Evolutionary conservation across 2,888 invertebrate species (phyloP).

Genomic region (Sarcophaga carnaria): DNA sequence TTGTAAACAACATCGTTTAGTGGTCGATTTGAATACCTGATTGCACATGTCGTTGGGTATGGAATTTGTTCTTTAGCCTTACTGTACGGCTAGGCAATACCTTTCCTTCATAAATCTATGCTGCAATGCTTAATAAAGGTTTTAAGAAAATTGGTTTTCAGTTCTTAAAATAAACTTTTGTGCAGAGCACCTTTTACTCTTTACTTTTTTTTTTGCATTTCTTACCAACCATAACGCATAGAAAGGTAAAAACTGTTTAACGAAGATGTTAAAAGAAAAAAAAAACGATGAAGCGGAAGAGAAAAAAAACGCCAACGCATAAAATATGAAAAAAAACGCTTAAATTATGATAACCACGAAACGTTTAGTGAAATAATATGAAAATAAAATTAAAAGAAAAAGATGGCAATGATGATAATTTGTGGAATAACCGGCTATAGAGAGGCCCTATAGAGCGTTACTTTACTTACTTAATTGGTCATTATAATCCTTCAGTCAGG

Average conservation of each 20-base stretch:
- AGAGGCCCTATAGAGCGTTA: background rate
- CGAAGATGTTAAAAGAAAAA: background rate
- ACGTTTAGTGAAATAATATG: slow-evolving; percentile 37
- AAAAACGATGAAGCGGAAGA: background rate
- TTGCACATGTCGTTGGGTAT: no score
- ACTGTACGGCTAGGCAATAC: no score
- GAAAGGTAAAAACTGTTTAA: slow-evolving; percentile 20
- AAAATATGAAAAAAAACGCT: slow-evolving; percentile 13
- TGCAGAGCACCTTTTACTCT: background rate
- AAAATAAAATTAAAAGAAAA: slow-evolving; percentile 6
- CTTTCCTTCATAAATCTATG: no score
- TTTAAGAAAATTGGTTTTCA: background rate
- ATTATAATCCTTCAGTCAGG: no score
- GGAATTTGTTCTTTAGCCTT: no score
- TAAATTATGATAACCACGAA: slow-evolving; percentile 52
- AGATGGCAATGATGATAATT: background rate
- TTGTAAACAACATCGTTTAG: no score
- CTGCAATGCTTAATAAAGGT: background rate
- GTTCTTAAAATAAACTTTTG: background rate
- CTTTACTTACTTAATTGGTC: no score
- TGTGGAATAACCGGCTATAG: background rate
- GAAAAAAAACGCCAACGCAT: slow-evolving; percentile 62
- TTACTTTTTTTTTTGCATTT: slow-evolving; percentile 23
- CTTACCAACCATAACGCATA: background rate
- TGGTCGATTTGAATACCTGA: no score